Conservation (phyloP, 2,888 invertebrate genomes). For the Mamestra brassicae region DNA sequence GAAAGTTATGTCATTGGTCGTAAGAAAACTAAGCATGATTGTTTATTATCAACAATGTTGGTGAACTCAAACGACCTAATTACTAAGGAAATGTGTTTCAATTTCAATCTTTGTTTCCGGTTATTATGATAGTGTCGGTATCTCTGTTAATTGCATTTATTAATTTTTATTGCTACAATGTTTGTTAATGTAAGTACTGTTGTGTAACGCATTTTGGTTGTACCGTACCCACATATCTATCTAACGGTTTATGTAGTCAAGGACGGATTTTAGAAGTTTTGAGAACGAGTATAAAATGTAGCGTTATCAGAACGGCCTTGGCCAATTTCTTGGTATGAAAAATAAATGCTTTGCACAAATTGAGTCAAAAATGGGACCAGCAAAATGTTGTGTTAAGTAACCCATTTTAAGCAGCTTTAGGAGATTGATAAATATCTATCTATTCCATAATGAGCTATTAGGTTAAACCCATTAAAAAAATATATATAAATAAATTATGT, state of each 20-base stretch:
- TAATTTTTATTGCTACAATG: slow-evolving; percentile 29
- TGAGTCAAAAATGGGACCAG: background rate
- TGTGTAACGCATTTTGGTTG: slow-evolving; percentile 10
- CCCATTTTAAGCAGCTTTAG: too few relatives aligned
- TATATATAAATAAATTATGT: too few relatives aligned
- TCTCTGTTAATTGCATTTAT: slow-evolving; percentile 50
- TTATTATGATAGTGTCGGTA: slow-evolving; percentile 46
- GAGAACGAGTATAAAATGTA: background rate
- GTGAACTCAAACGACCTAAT: slow-evolving; percentile 73
- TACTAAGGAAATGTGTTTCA: slow-evolving; percentile 68
- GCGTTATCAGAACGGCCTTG: slow-evolving; percentile 22
- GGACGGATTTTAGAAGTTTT: slow-evolving; percentile 27
- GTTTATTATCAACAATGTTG: slow-evolving; percentile 60
- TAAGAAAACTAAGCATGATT: slow-evolving; percentile 34
- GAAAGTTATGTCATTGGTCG: slow-evolving; percentile 50
- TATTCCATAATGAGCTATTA: too few relatives aligned
- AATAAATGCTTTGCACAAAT: background rate
- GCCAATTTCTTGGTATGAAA: slow-evolving; percentile 9
- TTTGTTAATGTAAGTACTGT: background rate
- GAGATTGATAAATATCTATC: too few relatives aligned
- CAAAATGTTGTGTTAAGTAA: background rate
- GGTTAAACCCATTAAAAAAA: too few relatives aligned
- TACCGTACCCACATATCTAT: background rate
- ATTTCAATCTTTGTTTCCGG: slow-evolving; percentile 59
- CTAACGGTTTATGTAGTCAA: slow-evolving; percentile 5